Evolutionary conservation across 2,113 vertebrate genomes (phyloP), one percentile per base, ranked within the genome.

Genomic region (Rhagologus leucostigma): DNA sequence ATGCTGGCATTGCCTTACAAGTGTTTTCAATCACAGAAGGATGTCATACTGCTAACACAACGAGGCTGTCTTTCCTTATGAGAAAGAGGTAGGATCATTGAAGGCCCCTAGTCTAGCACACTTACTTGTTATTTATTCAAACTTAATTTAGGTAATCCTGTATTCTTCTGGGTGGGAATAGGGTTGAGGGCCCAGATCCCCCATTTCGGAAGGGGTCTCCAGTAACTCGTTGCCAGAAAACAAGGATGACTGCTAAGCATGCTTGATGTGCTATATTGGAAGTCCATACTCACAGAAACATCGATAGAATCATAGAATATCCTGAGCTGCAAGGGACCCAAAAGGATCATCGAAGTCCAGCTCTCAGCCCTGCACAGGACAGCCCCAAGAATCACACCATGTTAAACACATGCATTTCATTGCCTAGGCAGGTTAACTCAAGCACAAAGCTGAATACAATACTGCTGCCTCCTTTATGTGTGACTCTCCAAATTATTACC

Each of bases 11-110:
- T 1, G 2, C 78, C 69, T 91, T 52, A 41, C 68, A 46, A 93
- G 62, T 95, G 95, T 92, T 97, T 96, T 79, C 84, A 94, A 84
- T 95, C 87, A 74, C 63, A 23, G 57, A 79, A 77, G 35, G 89
- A 86, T 91, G 68, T 84, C 91, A 78, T 32, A 81, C 89, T 32
- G 12, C 39, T 95, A 91, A 59, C 49, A 74, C n/a, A 82, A 46
- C 19, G 5, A 73, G 67, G 67, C 13, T 76, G 74, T 18, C n/a
- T 50, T 81, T 93, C 81, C 64, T 57, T 65, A 56, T 5, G 1
- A 83, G 57, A 75, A 84, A 91, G 14, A 20, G 74, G 30, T 15
- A 27, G 46, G 30, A 64, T 62, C 9, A 22, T 2, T 50, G 42
- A 60, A n/a, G 16, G 35, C 12, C 12, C 7, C 20, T 29, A 19